Percentiles rank a stretch among this genome's conserved stretches.
These are phyloP conservation scores for Hermaeophaga mercurialis DNA, from an alignment of 2,888 invertebrate species.

Conservation along the genomic window DNA sequence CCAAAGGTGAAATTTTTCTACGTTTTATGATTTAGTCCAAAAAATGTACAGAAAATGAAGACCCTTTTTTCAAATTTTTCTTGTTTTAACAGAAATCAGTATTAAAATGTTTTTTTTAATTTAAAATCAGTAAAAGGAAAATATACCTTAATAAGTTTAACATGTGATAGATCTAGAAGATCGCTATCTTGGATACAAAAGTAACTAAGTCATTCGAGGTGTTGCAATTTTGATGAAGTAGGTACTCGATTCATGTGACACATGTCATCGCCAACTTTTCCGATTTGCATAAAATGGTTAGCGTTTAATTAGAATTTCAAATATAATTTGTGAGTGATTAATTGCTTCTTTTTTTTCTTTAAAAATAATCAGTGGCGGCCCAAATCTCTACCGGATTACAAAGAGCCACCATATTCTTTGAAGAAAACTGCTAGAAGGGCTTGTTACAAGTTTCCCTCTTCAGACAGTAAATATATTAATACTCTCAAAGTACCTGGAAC, in stretches of 20 bases:
- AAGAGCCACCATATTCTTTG: too few species aligned
- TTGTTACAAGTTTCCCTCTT: too few species aligned
- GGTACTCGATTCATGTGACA: constrained; percentile 26
- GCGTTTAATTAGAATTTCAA: constrained; percentile 31
- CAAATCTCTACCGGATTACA: too few species aligned
- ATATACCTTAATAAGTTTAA: background rate
- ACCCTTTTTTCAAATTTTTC: too few species aligned
- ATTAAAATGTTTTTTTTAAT: background rate
- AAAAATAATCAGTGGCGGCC: constrained; percentile 20
- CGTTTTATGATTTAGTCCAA: too few species aligned
- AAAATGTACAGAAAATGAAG: too few species aligned
- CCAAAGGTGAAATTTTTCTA: too few species aligned
- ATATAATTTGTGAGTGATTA: constrained; percentile 28
- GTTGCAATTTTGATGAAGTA: constrained; percentile 31
- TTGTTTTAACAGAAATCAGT: too few species aligned
- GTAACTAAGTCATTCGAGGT: constrained; percentile 18
- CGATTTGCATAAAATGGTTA: constrained; percentile 33
- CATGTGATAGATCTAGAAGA: background rate
- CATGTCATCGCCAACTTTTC: constrained; percentile 32
- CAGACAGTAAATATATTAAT: too few species aligned
- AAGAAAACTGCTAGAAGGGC: too few species aligned
- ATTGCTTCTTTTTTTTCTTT: constrained; percentile 25
- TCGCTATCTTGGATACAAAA: constrained; percentile 14
- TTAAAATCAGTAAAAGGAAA: background rate
- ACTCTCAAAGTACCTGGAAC: too few species aligned